phyloP scores from a whole-genome alignment of 2,888 invertebrate species.

The Aphidius colemani region DNA sequence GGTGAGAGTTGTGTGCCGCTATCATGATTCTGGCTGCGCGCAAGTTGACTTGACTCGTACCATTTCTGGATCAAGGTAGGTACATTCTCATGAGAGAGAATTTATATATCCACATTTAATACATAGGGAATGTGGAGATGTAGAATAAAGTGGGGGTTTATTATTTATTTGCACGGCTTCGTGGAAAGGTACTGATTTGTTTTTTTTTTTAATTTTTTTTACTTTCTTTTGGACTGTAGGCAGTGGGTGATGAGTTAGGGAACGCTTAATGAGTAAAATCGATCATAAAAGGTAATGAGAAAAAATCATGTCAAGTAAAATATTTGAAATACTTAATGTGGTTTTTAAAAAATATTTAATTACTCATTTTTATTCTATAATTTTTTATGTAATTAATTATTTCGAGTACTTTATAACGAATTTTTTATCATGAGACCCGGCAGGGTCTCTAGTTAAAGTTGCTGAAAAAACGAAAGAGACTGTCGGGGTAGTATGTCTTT shows the following conservation, averaged over 20 bases:
- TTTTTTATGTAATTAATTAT: too few relatives aligned
- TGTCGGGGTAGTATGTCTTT: too few relatives aligned
- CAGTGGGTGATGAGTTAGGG: constrained; percentile 11
- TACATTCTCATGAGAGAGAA: too few relatives aligned
- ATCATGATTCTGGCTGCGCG: constrained; percentile 27
- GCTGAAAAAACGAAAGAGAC: too few relatives aligned
- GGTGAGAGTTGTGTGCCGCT: constrained; percentile 21
- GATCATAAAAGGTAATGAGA: constrained; percentile 10
- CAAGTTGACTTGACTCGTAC: constrained; percentile 9
- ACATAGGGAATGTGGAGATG: constrained; percentile 1
- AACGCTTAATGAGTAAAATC: constrained; percentile 25
- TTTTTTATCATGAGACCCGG: too few relatives aligned
- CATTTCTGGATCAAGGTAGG: constrained; percentile 17
- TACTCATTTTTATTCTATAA: too few relatives aligned
- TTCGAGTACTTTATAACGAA: too few relatives aligned
- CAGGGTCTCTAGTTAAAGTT: too few relatives aligned
- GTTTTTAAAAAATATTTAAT: too few relatives aligned
- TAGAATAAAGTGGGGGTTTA: constrained; percentile 22
- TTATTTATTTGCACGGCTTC: constrained; percentile 25
- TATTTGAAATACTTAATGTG: too few relatives aligned
- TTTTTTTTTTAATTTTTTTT: constrained; percentile 12
- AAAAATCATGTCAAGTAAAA: too few relatives aligned
- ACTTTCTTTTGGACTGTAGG: not conserved
- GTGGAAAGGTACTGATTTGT: constrained; percentile 20
- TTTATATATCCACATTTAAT: not conserved